Conservation (phyloP, 2,888 invertebrate species). For the Strigamia transsilvanica region DNA sequence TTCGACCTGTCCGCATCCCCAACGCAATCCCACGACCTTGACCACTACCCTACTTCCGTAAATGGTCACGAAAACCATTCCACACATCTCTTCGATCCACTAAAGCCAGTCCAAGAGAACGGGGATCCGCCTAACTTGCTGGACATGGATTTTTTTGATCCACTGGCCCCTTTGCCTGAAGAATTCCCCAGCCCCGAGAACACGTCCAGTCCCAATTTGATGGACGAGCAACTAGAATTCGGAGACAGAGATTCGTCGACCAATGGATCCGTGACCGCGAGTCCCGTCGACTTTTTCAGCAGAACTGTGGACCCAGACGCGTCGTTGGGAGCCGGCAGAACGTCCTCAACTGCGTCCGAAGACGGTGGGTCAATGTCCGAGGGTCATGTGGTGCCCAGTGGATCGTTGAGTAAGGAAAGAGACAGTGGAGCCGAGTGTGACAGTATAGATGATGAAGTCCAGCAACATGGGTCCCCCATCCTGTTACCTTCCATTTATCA, state of each 20-base stretch:
- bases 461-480: constrained; percentile 16
- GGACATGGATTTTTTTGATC: constrained; percentile 52
- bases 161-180: constrained; percentile 51
- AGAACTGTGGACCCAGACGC: constrained; percentile 19
- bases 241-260: background rate
- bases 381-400: constrained; percentile 16
- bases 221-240: background rate
- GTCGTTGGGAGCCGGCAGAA: background rate
- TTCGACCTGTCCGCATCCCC: constrained; percentile 40
- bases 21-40: constrained; percentile 46
- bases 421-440: constrained; percentile 52
- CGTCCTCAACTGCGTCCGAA: constrained; percentile 1
- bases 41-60: constrained; percentile 22
- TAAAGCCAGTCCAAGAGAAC: constrained; percentile 39
- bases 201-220: constrained; percentile 44
- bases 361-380: constrained; percentile 39
- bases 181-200: constrained; percentile 52
- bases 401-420: constrained; percentile 42
- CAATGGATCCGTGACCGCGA: background rate
- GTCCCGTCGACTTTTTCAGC: constrained; percentile 26
- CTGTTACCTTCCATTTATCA: background rate
- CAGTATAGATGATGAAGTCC: constrained; percentile 46
- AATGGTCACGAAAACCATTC: constrained; percentile 39
- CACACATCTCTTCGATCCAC: constrained; percentile 28
- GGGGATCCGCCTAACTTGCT: constrained; percentile 48